Conservation (phyloP, 2,113 vertebrate genomes). For the Rhea americana region DNA sequence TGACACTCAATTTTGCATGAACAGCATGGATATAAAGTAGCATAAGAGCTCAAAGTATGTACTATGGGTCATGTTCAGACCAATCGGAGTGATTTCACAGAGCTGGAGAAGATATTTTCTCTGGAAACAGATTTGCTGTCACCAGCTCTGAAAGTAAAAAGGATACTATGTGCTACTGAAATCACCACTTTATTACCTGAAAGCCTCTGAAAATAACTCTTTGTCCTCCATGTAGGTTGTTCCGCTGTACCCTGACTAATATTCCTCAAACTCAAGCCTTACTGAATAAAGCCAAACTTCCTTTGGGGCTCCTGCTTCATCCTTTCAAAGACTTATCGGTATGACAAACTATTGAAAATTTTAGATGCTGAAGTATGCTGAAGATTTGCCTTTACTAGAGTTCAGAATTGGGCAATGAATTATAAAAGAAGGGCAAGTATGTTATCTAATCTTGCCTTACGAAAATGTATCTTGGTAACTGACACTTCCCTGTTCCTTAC, state of each 20-base stretch:
- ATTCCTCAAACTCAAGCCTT: constrained; percentile 97
- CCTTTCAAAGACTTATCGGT: constrained; percentile 98
- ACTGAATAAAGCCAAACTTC: constrained; percentile 97
- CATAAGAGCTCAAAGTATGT: neutral
- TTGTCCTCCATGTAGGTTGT: constrained; percentile 83
- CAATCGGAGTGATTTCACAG: neutral
- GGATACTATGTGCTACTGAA: neutral
- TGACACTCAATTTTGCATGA: neutral
- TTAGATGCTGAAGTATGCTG: constrained; percentile 17
- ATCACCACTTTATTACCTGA: neutral
- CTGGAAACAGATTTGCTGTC: neutral
- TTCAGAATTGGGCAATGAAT: neutral
- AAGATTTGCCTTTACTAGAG: neutral
- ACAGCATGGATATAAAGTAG: neutral
- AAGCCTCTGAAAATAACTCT: constrained; percentile 61
- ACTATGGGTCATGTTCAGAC: neutral
- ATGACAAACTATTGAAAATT: constrained; percentile 69
- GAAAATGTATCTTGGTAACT: neutral
- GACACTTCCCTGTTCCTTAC: neutral
- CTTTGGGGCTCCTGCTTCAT: constrained; percentile 93
- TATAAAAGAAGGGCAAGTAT: neutral
- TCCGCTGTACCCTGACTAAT: constrained; percentile 91
- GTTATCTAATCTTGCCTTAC: neutral
- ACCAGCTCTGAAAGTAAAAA: neutral
- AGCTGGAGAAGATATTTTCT: neutral